These are phyloP conservation scores for Plutella xylostella DNA, from an alignment of 2,888 invertebrate genomes.

Conservation along the genomic window DNA sequence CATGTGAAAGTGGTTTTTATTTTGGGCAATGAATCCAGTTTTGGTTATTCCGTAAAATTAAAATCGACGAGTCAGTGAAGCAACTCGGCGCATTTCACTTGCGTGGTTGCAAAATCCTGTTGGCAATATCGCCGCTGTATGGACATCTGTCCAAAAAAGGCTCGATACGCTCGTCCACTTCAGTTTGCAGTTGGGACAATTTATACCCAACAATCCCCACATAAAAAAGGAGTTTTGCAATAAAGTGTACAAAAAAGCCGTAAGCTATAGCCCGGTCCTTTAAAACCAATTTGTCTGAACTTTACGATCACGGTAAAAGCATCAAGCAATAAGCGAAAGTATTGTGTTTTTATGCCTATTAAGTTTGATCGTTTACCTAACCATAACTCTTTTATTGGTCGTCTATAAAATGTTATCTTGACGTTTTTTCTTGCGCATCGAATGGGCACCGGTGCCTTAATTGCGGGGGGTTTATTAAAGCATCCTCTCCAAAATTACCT, in stretches of 20 bases:
- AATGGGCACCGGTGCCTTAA: constrained; percentile 24
- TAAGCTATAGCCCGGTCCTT: constrained; percentile 32
- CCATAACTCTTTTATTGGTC: constrained; percentile 40
- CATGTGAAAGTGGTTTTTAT: constrained; percentile 4
- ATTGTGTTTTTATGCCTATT: constrained; percentile 49
- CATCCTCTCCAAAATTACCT: constrained; percentile 18
- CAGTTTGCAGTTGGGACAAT: constrained; percentile 24
- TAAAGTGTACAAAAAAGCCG: constrained; percentile 33
- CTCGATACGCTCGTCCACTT: constrained; percentile 21
- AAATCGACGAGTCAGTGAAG: constrained; percentile 2
- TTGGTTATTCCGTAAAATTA: constrained; percentile 4
- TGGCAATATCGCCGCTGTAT: constrained; percentile 21
- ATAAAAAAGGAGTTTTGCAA: constrained; percentile 26
- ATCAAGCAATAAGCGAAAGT: constrained; percentile 55
- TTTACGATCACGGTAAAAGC: constrained; percentile 51
- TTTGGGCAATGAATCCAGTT: constrained; percentile 1
- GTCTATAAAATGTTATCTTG: constrained; percentile 24
- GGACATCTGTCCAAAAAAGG: constrained; percentile 26
- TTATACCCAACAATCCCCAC: constrained; percentile 24
- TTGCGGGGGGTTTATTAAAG: constrained; percentile 22
- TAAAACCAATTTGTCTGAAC: constrained; percentile 56
- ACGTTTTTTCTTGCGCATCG: constrained; percentile 23
- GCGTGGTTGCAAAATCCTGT: constrained; percentile 24
- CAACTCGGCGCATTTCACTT: background rate
- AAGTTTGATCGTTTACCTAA: constrained; percentile 52